Conservation (phyloP, 2,113 vertebrate genomes). For the Zosterops pallidus region DNA sequence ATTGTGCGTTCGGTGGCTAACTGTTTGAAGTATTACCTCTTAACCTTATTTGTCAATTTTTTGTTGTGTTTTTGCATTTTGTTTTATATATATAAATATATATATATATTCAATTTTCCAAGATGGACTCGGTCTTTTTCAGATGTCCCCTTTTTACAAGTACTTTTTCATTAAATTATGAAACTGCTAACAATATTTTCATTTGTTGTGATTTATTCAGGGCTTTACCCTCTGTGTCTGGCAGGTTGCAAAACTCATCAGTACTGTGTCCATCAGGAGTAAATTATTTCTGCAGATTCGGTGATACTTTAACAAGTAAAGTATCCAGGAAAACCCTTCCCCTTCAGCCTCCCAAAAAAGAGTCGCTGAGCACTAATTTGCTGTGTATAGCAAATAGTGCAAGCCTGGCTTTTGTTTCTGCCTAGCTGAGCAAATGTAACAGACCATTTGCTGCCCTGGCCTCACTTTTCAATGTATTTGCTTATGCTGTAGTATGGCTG, state of each 20-base stretch:
- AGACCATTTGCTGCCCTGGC: not conserved
- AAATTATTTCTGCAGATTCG: constrained; percentile 7
- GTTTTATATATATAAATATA: constrained; percentile 69
- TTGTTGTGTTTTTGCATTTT: constrained; percentile 73
- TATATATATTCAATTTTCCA: constrained; percentile 77
- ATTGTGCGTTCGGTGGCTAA: constrained; percentile 71
- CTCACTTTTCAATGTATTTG: not conserved
- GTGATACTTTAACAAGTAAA: not conserved
- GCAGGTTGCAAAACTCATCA: not conserved
- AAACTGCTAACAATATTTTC: constrained; percentile 75
- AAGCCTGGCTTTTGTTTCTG: constrained; percentile 13
- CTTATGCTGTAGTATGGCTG: not conserved
- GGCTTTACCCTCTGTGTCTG: constrained; percentile 1
- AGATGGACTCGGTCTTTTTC: constrained; percentile 78
- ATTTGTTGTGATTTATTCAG: constrained; percentile 71
- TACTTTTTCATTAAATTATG: constrained; percentile 88
- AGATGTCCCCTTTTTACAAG: constrained; percentile 83
- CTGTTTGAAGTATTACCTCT: constrained; percentile 83
- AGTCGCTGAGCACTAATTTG: not conserved
- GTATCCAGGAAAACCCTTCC: constrained; percentile 9
- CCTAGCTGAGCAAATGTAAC: constrained; percentile 1
- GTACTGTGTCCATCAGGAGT: not conserved
- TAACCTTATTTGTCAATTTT: constrained; percentile 72
- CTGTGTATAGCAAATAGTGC: not conserved
- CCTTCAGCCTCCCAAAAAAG: not conserved